Base-by-base conservation (phyloP, 2,113 vertebrate species). In the Archilochus colubris region DNA sequence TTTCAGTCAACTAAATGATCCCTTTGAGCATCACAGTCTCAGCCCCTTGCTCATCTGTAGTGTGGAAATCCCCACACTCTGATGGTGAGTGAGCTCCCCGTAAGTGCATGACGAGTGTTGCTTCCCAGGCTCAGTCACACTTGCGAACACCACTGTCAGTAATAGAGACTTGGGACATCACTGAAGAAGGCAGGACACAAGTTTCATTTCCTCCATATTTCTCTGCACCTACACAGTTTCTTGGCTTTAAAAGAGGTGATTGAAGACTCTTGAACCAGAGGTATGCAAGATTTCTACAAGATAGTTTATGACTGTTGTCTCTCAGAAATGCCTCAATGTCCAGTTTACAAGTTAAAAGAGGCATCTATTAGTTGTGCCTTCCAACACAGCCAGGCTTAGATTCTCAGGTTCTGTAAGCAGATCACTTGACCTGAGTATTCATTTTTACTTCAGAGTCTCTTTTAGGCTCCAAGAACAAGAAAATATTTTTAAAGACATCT, bases 21-120 rank as follows among this genome's bases (percentile, higher is more conserved):
- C 89, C 94, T 86, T 67, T 58, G 94, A 95, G 89, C 88, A 93
- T 88, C 72, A 10, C 7, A n/a, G 54, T 36, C 36, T 82, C 43
- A n/a, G 73, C 88, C 82, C 74, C 75, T 43, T 87, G 66, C 72
- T 77, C 38, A 1, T 85, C 33, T 84, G 79, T 28, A 70, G 82
- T 88, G 55, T 69, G 44, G 67, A 63, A 80, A 79, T 85, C 43
- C 66, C 50, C 11, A 1, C 0, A 12, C 69, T 73, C 40, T 79
- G 78, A 50, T 1, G 4, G 27, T 7, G 57, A 44, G 59, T 0
- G 22, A 80, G 73, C 53, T 93, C 59, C 83, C 81, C 38, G 59
- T 78, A 78, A 8, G 38, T 28, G 10, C 13, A 10, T 19, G 44
- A 21, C 7, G 14, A 46, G 78, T 44, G 46, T 43, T 1, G 6